Conservation (phyloP, 2,888 invertebrate species). For the Rugalucina vietnamica region DNA sequence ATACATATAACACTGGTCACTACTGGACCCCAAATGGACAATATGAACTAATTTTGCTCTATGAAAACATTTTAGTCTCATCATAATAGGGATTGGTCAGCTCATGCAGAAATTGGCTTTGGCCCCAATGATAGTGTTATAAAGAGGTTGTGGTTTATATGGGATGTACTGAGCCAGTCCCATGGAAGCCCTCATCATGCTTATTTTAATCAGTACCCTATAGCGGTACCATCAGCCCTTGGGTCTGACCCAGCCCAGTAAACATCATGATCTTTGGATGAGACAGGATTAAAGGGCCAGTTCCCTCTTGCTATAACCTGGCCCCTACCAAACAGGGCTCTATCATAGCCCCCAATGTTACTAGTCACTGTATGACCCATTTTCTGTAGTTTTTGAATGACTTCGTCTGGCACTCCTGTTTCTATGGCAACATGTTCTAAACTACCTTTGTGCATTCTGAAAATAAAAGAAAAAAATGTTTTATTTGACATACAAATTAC, state of each 20-base stretch:
- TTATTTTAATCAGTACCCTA: slow-evolving; percentile 70
- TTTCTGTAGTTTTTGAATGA: slow-evolving; percentile 62
- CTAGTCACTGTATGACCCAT: slow-evolving; percentile 73
- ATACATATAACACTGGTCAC: too few relatives aligned
- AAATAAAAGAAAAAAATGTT: too few relatives aligned
- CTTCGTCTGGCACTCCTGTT: slow-evolving; percentile 73
- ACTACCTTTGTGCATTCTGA: slow-evolving; percentile 59
- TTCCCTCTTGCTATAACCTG: slow-evolving; percentile 80
- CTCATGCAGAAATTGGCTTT: too few relatives aligned
- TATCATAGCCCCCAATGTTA: slow-evolving; percentile 64
- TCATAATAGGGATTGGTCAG: too few relatives aligned
- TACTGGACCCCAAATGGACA: too few relatives aligned
- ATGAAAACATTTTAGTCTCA: too few relatives aligned
- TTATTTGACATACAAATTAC: too few relatives aligned
- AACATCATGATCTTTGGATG: slow-evolving; percentile 32
- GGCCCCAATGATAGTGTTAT: too few relatives aligned
- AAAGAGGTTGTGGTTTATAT: too few relatives aligned
- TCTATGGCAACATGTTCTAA: slow-evolving; percentile 69
- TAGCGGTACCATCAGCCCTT: slow-evolving; percentile 77
- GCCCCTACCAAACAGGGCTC: slow-evolving; percentile 80
- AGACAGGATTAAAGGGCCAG: slow-evolving; percentile 64
- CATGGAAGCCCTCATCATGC: too few relatives aligned
- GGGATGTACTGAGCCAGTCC: too few relatives aligned
- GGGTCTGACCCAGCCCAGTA: slow-evolving; percentile 82
- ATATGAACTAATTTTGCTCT: too few relatives aligned